Evolutionary conservation across 2,113 vertebrate species (phyloP), one percentile per base, ranked within the genome.

Genomic region (Dipodomys stephensi): DNA sequence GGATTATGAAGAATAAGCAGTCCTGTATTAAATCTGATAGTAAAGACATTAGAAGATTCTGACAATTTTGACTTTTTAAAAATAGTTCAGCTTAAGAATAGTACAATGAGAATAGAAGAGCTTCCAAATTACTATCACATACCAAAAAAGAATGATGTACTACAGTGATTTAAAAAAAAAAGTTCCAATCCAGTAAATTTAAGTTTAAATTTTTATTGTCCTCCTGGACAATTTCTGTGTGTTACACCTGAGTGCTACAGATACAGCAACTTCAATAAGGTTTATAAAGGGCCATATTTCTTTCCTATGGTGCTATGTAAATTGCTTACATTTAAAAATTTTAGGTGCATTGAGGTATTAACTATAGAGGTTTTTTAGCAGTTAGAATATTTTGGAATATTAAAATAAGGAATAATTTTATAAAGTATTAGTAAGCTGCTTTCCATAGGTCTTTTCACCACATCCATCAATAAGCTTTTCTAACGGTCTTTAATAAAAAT

Each of bases 401-500:
- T 32, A 92, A 82, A 91, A 80, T 12, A 65, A 92, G 65, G 39
- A 35, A 62, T 64, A 85, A 53, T 92, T 93, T 94, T 81, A 82
- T 72, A 89, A 84, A 93, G 78, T 80, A 88, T 35, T 83, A 72
- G 13, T 77, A 94, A 86, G 18, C 5, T 53, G 27, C 7, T 81
- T 90, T 88, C 73, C 27, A 83, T 73, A 90, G 53, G 18, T 73
- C 67, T 95, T 78, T 49, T 76, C 44, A 90, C 79, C 22, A 72
- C 67, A 77, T 83, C 23, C 15, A 90, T 67, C 68, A 76, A 68
- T 60, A 19, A 39, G 69, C 27, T 27, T 87, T 79, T 72, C 8
- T 78, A 92, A 81, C 85, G 57, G 30, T 60, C n/a, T 89, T 86
- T 84, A 83, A 84, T 74, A 80, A 92, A 96, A 95, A 77, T 30